Conservation (phyloP, 2,797 vertebrate genomes). For the Acrossocheilus fasciatus region DNA sequence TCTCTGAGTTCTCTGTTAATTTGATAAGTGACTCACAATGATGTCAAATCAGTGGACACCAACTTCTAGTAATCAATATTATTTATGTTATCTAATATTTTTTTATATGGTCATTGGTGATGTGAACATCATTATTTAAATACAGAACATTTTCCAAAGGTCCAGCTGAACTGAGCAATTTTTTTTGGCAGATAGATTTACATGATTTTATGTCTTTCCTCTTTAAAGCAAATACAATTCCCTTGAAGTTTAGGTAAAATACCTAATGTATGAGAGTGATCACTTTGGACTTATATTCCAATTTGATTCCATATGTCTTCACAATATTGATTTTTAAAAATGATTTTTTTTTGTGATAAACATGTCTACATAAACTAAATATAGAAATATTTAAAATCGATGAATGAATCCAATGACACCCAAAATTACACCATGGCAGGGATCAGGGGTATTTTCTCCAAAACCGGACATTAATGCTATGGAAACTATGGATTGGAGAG, state of each 20-base stretch:
- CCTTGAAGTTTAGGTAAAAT: not conserved
- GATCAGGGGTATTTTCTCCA: conserved; percentile 14
- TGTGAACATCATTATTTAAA: not conserved
- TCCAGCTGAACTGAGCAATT: not conserved
- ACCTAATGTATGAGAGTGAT: not conserved
- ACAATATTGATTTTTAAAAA: not conserved
- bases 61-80: not conserved
- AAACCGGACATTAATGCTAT: conserved; percentile 26
- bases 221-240: not conserved
- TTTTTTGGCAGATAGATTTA: not conserved
- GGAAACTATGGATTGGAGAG: conserved; percentile 30
- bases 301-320: not conserved
- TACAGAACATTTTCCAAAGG: not conserved
- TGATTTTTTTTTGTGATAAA: not conserved
- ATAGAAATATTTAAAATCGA: not conserved
- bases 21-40: conserved; percentile 28
- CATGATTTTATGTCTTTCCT: not conserved
- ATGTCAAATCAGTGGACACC: conserved; percentile 32
- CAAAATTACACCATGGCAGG: not conserved
- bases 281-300: not conserved
- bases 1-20: not conserved
- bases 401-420: not conserved
- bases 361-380: not conserved
- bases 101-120: not conserved
- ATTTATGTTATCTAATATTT: not conserved